Base-by-base conservation (phyloP, 2,797 vertebrate genomes). In the Podarcis lilfordi region DNA sequence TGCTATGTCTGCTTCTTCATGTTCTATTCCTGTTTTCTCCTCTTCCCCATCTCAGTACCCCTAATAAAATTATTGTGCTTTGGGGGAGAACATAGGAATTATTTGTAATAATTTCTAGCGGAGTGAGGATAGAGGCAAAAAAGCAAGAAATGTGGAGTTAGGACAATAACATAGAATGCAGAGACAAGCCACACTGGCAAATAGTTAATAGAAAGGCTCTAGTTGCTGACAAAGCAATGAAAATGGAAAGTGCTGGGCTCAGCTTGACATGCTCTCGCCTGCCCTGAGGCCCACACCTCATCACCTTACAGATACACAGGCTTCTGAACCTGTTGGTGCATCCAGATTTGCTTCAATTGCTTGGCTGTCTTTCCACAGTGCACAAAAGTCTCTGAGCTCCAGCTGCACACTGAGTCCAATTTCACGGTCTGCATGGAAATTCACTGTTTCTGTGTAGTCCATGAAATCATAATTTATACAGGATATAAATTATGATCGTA, bases 381-480 rank as follows among this genome's bases (percentile, higher is more conserved):
- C 43, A 69, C 43, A 55, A 76, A 83, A 3, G 32, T 83, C 81
- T 61, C 81, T 69, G 32, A 69, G 43, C 64, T 83, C 74, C 74
- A 88, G 81, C 61, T 88, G 43, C 81, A 77, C 80, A 66, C 72
- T 88, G 80, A 77, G 59, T 82, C 61, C 72, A 82, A 69, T 88
- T 88, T 88, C 81, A 83, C 8, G 32, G 43, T 69, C 40, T 78
- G 59, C 64, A 83, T 83, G 27, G 64, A 83, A 29, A 80, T 80
- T 86, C 77, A 86, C 75, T 79, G 66, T 88, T 88, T 78, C 32
- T 86, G 13, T 86, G 32, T 80, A 80, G 43, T 35, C 72, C 43
- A 40, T 78, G 61, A 83, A 88, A 78, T 77, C 27, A 76, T 87
- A 82, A 80, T 82, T 88, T 82, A 68, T 82, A 77, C 40, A 88